Evolutionary conservation across 2,797 vertebrate genomes (phyloP), one percentile per base, ranked within the genome.

Genomic region (Petrocephalus sullivani): DNA sequence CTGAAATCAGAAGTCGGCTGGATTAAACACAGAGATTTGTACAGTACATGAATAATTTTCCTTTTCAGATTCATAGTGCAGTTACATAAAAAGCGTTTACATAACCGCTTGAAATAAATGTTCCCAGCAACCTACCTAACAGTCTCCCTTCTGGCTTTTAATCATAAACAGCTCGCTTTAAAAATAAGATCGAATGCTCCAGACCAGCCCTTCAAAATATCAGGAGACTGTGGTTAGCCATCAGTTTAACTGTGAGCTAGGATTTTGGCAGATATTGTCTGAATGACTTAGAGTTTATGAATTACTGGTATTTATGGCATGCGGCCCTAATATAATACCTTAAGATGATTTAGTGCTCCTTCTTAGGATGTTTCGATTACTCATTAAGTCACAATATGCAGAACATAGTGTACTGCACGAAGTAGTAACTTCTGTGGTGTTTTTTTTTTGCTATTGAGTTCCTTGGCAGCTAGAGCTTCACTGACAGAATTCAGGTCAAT

Each of bases 111-210:
- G 53, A 82, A 88, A 85, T 54, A 56, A 37, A 87, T 64, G 12
- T 89, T 67, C 86, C 86, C 56, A 23, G 58, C 12, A 19, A n/a
- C 12, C 49, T 87, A 84, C 87, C 58, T 75, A 46, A 58, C 64
- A 64, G 85, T 87, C 53, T 84, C 33, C 83, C 19, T 41, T 28
- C 81, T 85, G 83, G 49, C 54, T 19, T 41, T 83, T 83, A 51
- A 54, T 83, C n/a, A 51, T 28, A 83, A 83, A 53, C 19, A 83
- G 49, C 49, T 83, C 19, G 1, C 81, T 84, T 64, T 56, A 83
- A 64, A 67, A 88, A 85, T 51, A 51, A 53, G 5, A 60, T 78
- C 12, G 54, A 89, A 84, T 54, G 83, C 51, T 33, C n/a, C n/a
- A 12, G 57, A 67, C 83, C 46, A 67, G 56, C 41, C 37, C 37